A percentile compares a stretch with the other conserved stretches of the same genome.
Conservation (phyloP, 2,113 vertebrate genomes). For the Pygoscelis antarcticus region DNA sequence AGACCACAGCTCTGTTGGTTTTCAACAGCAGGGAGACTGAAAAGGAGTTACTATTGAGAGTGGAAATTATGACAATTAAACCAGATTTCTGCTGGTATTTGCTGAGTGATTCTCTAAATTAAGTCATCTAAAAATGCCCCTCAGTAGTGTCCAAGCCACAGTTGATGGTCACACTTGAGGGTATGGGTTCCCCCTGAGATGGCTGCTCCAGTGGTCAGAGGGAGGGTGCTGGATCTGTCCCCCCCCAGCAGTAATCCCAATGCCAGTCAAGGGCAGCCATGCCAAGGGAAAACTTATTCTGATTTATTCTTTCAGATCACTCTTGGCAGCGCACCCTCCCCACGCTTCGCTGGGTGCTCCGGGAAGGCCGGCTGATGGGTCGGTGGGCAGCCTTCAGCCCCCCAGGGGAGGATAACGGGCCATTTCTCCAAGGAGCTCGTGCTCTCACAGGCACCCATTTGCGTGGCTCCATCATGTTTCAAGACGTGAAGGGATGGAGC, state of each 20-base stretch:
- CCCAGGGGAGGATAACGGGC: not conserved
- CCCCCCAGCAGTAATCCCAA: not conserved
- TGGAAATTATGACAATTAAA: not conserved
- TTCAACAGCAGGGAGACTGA: not conserved
- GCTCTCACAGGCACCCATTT: not conserved
- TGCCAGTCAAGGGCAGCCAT: rapidly evolving
- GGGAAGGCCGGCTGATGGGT: not conserved
- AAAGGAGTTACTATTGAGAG: not conserved
- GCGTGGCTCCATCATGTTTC: rapidly evolving
- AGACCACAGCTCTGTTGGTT: not conserved
- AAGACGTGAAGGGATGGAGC: not conserved
- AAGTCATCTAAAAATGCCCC: not conserved
- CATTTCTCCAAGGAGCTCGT: not conserved
- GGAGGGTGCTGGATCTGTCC: not conserved
- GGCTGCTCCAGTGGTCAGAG: not conserved
- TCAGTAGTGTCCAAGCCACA: not conserved
- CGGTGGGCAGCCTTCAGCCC: not conserved
- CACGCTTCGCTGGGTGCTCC: not conserved
- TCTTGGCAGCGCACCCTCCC: rapidly evolving
- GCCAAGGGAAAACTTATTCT: rapidly evolving
- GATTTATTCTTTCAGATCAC: not conserved
- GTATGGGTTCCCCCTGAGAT: not conserved
- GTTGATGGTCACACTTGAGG: not conserved
- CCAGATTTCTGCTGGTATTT: not conserved
- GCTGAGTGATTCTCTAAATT: not conserved